phyloP scores from a whole-genome alignment of 2,888 invertebrate genomes.

The Melinopterus prodromus region DNA sequence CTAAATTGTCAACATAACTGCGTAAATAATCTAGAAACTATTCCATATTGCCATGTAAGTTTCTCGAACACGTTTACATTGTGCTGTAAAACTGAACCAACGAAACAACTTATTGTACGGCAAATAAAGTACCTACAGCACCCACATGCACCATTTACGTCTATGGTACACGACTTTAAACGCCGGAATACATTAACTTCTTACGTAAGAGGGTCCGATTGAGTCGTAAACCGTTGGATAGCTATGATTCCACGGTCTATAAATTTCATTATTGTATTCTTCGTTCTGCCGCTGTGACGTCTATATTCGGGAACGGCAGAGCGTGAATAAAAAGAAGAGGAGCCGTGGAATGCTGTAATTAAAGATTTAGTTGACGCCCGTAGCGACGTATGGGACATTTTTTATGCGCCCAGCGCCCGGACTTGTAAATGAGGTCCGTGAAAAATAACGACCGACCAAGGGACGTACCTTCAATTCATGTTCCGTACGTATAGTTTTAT shows the following conservation, averaged over 20 bases:
- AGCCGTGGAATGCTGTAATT: background rate
- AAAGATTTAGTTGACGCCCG: background rate
- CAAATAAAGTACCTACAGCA: background rate
- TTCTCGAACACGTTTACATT: conserved; percentile 4
- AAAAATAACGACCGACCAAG: background rate
- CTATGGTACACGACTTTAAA: background rate
- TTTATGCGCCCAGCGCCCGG: background rate
- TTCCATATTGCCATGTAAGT: background rate
- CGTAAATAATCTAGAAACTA: background rate
- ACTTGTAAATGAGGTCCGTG: background rate
- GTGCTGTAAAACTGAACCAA: background rate
- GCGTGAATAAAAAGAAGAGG: background rate
- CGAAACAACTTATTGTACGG: background rate
- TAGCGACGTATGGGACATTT: conserved; percentile 4
- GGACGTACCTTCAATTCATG: background rate
- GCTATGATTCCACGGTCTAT: background rate
- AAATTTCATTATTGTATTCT: background rate
- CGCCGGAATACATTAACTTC: background rate
- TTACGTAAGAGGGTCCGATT: background rate
- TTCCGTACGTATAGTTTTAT: background rate
- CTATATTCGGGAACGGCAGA: background rate
- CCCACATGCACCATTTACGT: background rate
- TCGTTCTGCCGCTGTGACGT: background rate
- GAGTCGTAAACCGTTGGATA: background rate
- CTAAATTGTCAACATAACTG: too few species aligned